Percentiles rank a stretch among this genome's conserved stretches.
Evolutionary conservation across 1,140 invertebrate species (phyloP).

Genomic region (Penaeus japonicus): DNA sequence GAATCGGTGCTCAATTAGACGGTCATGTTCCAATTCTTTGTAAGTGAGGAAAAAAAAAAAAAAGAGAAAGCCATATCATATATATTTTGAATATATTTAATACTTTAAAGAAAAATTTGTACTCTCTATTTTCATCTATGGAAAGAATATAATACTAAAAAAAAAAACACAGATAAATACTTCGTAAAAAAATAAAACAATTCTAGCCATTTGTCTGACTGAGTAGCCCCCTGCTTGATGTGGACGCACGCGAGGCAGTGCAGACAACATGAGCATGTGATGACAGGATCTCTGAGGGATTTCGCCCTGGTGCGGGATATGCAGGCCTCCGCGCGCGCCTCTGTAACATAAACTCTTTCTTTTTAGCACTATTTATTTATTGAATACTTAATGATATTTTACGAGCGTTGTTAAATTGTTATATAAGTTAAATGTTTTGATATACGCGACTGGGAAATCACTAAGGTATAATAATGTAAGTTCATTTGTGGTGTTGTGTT

Average conservation of each 20-base stretch:
- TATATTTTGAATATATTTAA: conserved; percentile 57
- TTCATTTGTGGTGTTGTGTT: conserved; percentile 52
- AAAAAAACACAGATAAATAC: conserved; percentile 13
- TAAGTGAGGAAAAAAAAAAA: conserved; percentile 28
- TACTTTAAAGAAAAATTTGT: conserved; percentile 54
- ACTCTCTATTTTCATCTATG: conserved; percentile 52
- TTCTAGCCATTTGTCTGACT: neutral
- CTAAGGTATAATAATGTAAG: conserved; percentile 45
- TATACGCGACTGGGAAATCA: conserved; percentile 35
- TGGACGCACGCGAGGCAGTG: neutral
- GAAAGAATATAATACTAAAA: conserved; percentile 16
- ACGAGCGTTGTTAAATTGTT: conserved; percentile 53
- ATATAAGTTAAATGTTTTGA: conserved; percentile 51
- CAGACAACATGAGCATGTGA: conserved; percentile 7
- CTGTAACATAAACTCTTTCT: conserved; percentile 54
- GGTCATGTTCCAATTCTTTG: conserved; percentile 43
- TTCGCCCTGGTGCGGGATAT: neutral
- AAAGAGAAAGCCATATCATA: conserved; percentile 52
- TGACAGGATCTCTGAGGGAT: neutral
- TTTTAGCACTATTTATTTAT: conserved; percentile 54
- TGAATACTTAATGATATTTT: conserved; percentile 55
- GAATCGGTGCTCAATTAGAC: conserved; percentile 52
- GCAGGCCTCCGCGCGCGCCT: conserved; percentile 18
- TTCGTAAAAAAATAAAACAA: neutral
- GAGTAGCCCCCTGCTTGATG: neutral